Evolutionary conservation across 2,113 vertebrate species (phyloP).

Genomic region (Scolopax mira): DNA sequence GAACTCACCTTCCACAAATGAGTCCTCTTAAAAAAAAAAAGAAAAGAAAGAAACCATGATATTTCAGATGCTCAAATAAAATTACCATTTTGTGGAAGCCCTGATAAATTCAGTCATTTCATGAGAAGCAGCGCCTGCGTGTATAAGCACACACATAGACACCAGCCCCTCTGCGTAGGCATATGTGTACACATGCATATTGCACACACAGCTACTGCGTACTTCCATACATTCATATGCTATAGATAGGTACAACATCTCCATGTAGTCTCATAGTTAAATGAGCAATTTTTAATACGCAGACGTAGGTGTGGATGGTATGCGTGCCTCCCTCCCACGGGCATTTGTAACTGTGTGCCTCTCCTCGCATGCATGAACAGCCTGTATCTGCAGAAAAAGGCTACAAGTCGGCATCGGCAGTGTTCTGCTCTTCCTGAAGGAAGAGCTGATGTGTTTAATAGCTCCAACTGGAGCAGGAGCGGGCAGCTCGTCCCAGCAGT

Average conservation of each 20-base stretch:
- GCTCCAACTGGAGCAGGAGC: conserved; percentile 52
- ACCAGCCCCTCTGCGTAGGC: neutral
- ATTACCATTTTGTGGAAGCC: neutral
- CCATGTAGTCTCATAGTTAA: neutral
- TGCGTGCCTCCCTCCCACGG: neutral
- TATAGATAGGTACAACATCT: neutral
- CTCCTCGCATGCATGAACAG: neutral
- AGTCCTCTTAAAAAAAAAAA: neutral
- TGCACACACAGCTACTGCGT: neutral
- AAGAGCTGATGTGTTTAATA: conserved; percentile 68
- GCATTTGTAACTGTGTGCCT: neutral
- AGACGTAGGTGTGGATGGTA: neutral
- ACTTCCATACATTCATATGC: neutral
- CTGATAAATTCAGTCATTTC: neutral
- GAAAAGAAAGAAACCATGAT: neutral
- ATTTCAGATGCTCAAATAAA: neutral
- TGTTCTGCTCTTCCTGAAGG: conserved; percentile 43
- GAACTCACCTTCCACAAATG: neutral
- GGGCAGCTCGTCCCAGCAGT: conserved; percentile 73
- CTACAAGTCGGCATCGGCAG: conserved; percentile 13
- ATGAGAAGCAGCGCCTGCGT: neutral
- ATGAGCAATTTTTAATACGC: neutral
- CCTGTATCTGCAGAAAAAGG: conserved; percentile 4
- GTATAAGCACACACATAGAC: neutral
- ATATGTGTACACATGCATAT: neutral